phyloP scores from a whole-genome alignment of 2,797 vertebrate species.

The Echiichthys vipera region DNA sequence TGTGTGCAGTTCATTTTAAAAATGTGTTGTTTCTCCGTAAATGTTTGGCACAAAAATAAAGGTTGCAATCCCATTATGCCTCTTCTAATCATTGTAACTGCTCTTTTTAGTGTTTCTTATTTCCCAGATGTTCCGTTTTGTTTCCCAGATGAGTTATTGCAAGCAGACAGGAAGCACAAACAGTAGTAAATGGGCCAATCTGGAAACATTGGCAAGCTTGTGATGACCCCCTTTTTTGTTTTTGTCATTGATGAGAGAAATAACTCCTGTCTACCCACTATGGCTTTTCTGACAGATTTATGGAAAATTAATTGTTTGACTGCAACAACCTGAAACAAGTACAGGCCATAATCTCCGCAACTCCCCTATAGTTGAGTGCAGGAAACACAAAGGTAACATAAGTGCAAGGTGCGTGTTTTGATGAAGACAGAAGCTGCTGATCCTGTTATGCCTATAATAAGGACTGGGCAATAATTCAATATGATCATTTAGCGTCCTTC shows the following conservation, averaged over 20 bases:
- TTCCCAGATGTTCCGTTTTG: neutral
- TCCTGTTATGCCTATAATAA: no score
- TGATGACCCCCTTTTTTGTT: neutral
- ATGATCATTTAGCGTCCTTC: no score
- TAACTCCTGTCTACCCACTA: neutral
- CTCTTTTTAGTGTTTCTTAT: slow-evolving; percentile 4
- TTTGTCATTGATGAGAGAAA: neutral
- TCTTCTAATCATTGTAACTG: slow-evolving; percentile 47
- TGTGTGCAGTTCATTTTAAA: slow-evolving; percentile 42
- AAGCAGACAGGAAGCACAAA: neutral
- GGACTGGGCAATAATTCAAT: no score
- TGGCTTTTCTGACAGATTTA: neutral
- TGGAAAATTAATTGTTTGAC: no score
- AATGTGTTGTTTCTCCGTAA: slow-evolving; percentile 70
- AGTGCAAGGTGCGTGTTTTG: neutral
- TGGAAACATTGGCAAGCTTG: neutral
- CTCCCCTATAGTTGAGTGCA: neutral
- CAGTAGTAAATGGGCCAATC: neutral
- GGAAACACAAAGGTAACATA: neutral
- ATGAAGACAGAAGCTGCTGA: no score
- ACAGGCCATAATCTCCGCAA: no score
- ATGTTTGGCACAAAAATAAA: slow-evolving; percentile 79
- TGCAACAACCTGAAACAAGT: no score
- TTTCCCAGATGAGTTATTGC: neutral
- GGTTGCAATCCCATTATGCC: slow-evolving; percentile 67